phyloP scores from a whole-genome alignment of 2,113 vertebrate species.

The human (Homo sapiens) region GRCh38 chr13:65199001-65199500 shows the following conservation, averaged over 20 bases:
- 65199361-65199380: not conserved
- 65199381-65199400: not conserved
- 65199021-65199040: not conserved
- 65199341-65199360: not conserved
- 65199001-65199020: not conserved
- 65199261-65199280: not conserved
- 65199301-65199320: not conserved
- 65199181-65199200: not conserved
- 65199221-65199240: not conserved
- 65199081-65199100: not conserved
- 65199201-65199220: not conserved
- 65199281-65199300: not conserved
- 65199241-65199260: not conserved
- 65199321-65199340: not conserved
- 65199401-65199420: not conserved
- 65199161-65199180: not conserved
- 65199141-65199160: not conserved
- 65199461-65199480: not conserved
- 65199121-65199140: not conserved
- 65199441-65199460: not conserved
- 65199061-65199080: not conserved
- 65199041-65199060: not conserved
- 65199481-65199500: not conserved
- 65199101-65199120: not conserved
- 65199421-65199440: not conserved